Base-by-base conservation (phyloP, 2,113 vertebrate species). In the Gymnarchus niloticus region DNA sequence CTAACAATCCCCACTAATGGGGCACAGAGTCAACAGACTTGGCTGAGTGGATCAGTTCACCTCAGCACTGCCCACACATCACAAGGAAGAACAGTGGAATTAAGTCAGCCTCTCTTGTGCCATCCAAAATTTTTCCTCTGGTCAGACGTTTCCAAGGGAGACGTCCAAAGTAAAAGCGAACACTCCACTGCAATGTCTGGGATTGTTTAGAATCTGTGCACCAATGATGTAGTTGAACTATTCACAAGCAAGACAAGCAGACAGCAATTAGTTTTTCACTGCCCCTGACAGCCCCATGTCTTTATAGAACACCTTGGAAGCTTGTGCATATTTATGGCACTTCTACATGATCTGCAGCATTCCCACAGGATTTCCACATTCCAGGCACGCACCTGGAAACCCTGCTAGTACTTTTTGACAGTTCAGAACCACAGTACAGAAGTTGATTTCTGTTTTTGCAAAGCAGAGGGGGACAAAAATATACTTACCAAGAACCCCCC, bases 141-240 rank as follows among this genome's bases (percentile, higher is more conserved):
- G 92, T 91, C 91, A 90, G 80, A 89, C 90, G 88, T 91, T 89
- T 69, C 61, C 46, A 59, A 1, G 51, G 41, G 73, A 85, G 65
- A 86, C 88, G 90, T 81, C 84, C 7, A 3, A 59, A 88, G 48
- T 3, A 78, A 21, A 89, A 92, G 87, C n/a, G 81, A 86, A 92
- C 86, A 88, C 90, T 89, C 87, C 86, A 19, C 56, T 48, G 84
- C 88, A 87, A 86, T 44, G 46, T 73, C 12, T 86, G 86, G 86
- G 14, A 81, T 65, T 21, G 88, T 89, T 89, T 52, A 81, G 89
- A 88, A 61, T 87, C 87, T 6, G 69, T 37, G 83, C 85, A 44
- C 73, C 84, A 89, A 87, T 76, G 88, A 87, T 85, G 89, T 85
- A 85, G 21, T 65, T 57, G 17, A 82, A 89, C 87, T 84, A 17